phyloP scores from a whole-genome alignment of 2,113 vertebrate genomes.

The Lepidiolamprologus cunningtoni region DNA sequence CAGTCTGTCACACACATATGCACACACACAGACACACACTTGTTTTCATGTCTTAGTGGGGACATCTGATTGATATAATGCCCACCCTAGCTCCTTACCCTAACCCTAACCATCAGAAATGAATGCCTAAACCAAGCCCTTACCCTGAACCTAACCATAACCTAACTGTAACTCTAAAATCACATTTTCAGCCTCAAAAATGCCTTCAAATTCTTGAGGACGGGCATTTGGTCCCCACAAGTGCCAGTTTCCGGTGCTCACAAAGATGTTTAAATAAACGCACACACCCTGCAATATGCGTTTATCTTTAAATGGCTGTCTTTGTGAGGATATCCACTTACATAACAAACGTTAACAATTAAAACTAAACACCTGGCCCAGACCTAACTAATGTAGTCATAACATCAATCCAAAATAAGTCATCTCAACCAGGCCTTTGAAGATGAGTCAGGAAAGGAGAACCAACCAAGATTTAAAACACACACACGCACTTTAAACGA shows the following conservation, averaged over 20 bases:
- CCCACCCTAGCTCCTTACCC: not conserved
- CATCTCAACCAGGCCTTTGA: not conserved
- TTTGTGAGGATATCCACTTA: not conserved
- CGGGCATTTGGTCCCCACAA: not conserved
- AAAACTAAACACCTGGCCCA: not conserved
- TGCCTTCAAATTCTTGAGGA: not conserved
- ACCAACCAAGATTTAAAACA: not conserved
- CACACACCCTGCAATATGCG: not conserved
- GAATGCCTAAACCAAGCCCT: not conserved
- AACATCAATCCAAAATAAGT: not conserved
- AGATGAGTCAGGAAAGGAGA: not conserved
- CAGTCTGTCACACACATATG: not conserved
- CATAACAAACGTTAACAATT: not conserved
- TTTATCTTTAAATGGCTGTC: not conserved
- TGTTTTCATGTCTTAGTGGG: not conserved
- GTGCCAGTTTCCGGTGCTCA: not conserved
- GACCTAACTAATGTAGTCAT: not conserved
- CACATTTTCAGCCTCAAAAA: not conserved
- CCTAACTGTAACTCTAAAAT: not conserved
- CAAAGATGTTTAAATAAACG: not conserved
- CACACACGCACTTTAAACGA: rapidly evolving
- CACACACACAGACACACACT: not conserved
- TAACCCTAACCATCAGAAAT: not conserved
- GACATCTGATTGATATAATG: not conserved
- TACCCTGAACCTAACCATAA: not conserved